phyloP scores from a whole-genome alignment of 2,113 vertebrate genomes.

The Gorsachius goisagi region DNA sequence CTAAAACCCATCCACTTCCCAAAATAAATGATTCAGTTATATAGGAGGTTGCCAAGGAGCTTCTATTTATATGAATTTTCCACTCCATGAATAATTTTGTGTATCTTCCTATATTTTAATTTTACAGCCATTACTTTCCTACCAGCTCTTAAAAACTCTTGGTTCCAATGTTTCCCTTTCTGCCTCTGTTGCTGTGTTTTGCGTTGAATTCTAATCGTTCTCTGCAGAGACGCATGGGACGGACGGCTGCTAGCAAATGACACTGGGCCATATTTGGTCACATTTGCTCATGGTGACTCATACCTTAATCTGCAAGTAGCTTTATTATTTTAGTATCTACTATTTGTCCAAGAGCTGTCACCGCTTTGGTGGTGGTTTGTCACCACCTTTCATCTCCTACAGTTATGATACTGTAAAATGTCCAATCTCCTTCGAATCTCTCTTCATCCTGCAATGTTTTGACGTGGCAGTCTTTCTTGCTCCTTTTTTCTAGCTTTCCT shows the following conservation, averaged over 20 bases:
- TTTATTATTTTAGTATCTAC: constrained; percentile 58
- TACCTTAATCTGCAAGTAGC: constrained; percentile 56
- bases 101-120: constrained; percentile 58
- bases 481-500: not conserved
- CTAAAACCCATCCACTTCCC: constrained; percentile 34
- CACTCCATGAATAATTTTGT: constrained; percentile 57
- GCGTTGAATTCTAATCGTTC: not conserved
- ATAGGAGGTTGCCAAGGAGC: constrained; percentile 66
- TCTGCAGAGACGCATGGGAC: not conserved
- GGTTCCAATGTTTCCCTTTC: not conserved
- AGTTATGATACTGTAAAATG: constrained; percentile 20
- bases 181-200: constrained; percentile 20
- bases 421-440: not conserved
- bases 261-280: constrained; percentile 32
- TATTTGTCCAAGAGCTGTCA: constrained; percentile 54
- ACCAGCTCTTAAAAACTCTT: constrained; percentile 23
- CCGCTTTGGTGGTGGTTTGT: constrained; percentile 35
- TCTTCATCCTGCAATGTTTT: not conserved
- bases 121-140: constrained; percentile 64
- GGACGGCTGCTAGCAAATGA: constrained; percentile 29
- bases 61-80: constrained; percentile 62
- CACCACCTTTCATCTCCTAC: not conserved
- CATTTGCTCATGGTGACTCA: constrained; percentile 47
- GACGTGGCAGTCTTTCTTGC: not conserved
- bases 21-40: constrained; percentile 52